These are phyloP conservation scores for Bolborhynchus lineola DNA, from an alignment of 2,113 vertebrate species.

Conservation along the genomic window DNA sequence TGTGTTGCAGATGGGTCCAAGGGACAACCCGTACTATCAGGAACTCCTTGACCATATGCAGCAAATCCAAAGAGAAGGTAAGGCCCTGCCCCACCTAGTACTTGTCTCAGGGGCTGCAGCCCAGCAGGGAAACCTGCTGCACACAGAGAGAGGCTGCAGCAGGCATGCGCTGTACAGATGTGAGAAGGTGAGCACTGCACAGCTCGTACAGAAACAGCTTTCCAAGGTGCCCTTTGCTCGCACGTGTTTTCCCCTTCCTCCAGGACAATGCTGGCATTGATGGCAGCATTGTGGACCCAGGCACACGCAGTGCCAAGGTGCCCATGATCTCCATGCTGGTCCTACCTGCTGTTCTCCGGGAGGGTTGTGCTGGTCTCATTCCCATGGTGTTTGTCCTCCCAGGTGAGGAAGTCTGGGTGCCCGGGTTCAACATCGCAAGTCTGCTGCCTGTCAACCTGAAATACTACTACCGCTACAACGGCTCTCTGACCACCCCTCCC, in stretches of 20 bases:
- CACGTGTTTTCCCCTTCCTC: background rate
- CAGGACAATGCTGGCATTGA: background rate
- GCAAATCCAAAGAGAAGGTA: constrained; percentile 66
- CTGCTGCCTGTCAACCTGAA: constrained; percentile 80
- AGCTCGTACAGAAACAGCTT: background rate
- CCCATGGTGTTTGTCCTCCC: background rate
- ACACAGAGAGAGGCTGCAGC: background rate
- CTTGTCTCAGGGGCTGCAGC: background rate
- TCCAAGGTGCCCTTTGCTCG: background rate
- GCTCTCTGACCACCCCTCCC: constrained; percentile 86
- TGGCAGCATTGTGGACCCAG: background rate
- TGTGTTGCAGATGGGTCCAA: constrained; percentile 70
- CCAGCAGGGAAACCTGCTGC: background rate
- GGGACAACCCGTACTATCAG: constrained; percentile 70
- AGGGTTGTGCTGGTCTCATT: background rate
- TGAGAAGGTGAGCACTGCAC: background rate
- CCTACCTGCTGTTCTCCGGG: background rate
- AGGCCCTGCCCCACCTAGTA: background rate
- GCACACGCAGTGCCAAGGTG: background rate
- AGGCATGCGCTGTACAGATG: accelerated
- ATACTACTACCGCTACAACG: constrained; percentile 81
- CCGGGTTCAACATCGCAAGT: constrained; percentile 79
- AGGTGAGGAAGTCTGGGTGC: constrained; percentile 73
- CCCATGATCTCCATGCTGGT: background rate
- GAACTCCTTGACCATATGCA: constrained; percentile 65